These are phyloP conservation scores for Girardia tigrina DNA, from an alignment of 2,888 invertebrate species.

Conservation along the genomic window DNA sequence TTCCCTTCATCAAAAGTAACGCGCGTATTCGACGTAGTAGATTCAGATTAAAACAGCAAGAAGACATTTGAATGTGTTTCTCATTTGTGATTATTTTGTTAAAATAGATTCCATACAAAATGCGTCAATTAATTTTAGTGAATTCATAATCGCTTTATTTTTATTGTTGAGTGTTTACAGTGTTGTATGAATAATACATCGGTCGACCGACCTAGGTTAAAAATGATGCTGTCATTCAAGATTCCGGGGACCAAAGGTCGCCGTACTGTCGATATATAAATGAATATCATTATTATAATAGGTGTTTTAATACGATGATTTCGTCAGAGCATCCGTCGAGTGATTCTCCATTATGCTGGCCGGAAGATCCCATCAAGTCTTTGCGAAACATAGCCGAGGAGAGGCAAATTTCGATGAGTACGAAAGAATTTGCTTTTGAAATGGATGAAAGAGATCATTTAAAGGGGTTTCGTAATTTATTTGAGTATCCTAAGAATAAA, in stretches of 20 bases:
- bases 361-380: background rate
- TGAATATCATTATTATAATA: no score
- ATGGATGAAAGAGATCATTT: slow-evolving; percentile 9
- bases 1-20: slow-evolving; percentile 8
- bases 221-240: no score
- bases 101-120: slow-evolving; percentile 4
- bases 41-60: background rate
- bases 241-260: no score
- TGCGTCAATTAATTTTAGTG: no score
- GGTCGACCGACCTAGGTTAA: no score
- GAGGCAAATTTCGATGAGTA: background rate
- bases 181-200: no score
- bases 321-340: no score
- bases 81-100: background rate
- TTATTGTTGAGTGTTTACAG: no score
- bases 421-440: background rate
- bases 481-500: background rate
- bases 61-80: background rate
- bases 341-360: no score
- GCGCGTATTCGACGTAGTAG: background rate
- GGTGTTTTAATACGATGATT: no score
- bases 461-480: background rate
- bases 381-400: background rate
- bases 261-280: no score
- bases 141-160: no score